Evolutionary conservation across 53 echinoderm and acorn worm genomes (phyloP).

Genomic region (Stichopus horrens): DNA sequence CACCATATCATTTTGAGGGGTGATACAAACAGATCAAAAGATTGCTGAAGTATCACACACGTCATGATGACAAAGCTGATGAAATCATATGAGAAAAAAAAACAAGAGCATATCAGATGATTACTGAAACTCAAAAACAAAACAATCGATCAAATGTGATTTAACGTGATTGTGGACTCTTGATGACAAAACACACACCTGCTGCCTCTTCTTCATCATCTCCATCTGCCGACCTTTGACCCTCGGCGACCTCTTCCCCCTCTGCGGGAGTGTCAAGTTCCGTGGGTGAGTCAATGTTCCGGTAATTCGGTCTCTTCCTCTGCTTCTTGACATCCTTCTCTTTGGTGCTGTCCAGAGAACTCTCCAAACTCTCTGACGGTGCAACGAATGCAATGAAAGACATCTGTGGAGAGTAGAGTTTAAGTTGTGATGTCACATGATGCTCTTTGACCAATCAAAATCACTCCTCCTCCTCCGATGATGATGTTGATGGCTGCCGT

Average conservation of each 20-base stretch:
- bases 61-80: no score
- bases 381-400: slow-evolving; percentile 80
- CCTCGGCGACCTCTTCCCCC: slow-evolving; percentile 32
- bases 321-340: slow-evolving; percentile 24
- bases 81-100: no score
- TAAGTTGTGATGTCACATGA: no score
- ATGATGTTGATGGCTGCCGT: no score
- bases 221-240: slow-evolving; percentile 21
- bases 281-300: slow-evolving; percentile 90
- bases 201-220: not conserved
- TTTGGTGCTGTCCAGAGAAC: slow-evolving; percentile 70
- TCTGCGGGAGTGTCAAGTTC: slow-evolving; percentile 53
- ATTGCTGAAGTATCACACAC: no score
- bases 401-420: slow-evolving; percentile 24
- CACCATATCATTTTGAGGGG: no score
- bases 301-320: slow-evolving; percentile 81
- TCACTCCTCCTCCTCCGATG: no score
- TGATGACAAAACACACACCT: not conserved
- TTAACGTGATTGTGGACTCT: not conserved
- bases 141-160: not conserved
- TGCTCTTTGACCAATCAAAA: no score
- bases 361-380: slow-evolving; percentile 81
- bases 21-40: no score
- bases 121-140: no score
- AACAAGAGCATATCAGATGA: no score